Evolutionary conservation across 2,888 invertebrate genomes (phyloP), one percentile per base, ranked within the genome.

Genomic region (Biston betularia): DNA sequence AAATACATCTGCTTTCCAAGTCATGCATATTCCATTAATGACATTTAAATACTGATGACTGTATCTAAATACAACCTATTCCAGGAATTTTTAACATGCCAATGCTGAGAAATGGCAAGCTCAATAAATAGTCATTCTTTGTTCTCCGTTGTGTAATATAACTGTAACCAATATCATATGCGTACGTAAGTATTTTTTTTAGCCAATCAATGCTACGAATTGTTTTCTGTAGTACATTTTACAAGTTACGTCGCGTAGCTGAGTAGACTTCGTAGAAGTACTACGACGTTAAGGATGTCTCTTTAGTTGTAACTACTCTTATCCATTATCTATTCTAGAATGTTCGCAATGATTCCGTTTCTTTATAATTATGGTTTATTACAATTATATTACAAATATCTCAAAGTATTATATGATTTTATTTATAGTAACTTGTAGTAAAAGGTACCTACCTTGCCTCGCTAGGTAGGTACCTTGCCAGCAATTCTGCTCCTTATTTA

Each of bases 231-330:
- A 63, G 45, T 24, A 14, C 49, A 24, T 24, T 46, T 49, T 56
- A 56, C 64, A 24, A 58, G 53, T 53, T 52, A 50, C 46, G 12
- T 8, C 9, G 12, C 50, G 58, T 42, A 48, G 45, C 63, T 49
- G 40, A 14, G 49, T 55, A 55, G 62, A 42, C 7, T 11, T 44
- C 44, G 50, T 63, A 63, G 63, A 46, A 53, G 42, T 53, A 53
- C 58, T 64, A 64, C 64, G 35, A 46, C 35, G 52, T 42, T 24
- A 15, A 54, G 42, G 6, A 9, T 33, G 45, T 52, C 52, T 44
- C 53, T 35, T n/a, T 38, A 38, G 53, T 54, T 45, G 46, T 54
- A 46, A 46, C 34, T 52, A 11, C 15, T 33, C 52, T 60, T 60
- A 42, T 11, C 34, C 44, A 60, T 38, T 53, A 54, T 15, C 15